A percentile compares a stretch with the other conserved stretches of the same genome.
Evolutionary conservation across 2,888 invertebrate species (phyloP).

Genomic region (Cyclophora albipunctata): DNA sequence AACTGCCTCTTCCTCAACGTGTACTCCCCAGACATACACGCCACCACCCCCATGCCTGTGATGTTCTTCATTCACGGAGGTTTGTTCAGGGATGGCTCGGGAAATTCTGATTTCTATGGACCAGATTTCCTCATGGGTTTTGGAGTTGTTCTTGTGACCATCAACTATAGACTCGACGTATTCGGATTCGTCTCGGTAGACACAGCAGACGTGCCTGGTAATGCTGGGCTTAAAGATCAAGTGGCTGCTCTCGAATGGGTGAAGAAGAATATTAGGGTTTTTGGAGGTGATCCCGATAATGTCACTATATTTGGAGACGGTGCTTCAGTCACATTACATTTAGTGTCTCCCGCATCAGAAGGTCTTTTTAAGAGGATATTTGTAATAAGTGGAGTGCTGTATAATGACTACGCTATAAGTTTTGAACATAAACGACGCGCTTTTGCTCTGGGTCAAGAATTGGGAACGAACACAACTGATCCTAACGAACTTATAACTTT

Average conservation of each 20-base stretch:
- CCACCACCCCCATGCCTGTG: constrained; percentile 26
- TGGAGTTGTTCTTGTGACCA: constrained; percentile 67
- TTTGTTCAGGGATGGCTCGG: constrained; percentile 33
- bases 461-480: constrained; percentile 22
- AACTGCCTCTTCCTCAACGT: constrained; percentile 47
- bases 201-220: constrained; percentile 73
- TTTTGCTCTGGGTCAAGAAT: constrained; percentile 19
- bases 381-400: constrained; percentile 21
- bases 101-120: constrained; percentile 59
- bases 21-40: constrained; percentile 29
- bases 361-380: constrained; percentile 25
- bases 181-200: constrained; percentile 72
- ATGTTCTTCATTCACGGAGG: constrained; percentile 44
- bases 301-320: constrained; percentile 35
- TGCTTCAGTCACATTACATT: constrained; percentile 9
- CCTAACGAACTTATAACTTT: constrained; percentile 22
- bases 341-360: constrained; percentile 21
- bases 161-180: constrained; percentile 70
- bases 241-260: constrained; percentile 39
- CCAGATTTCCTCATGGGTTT: constrained; percentile 70
- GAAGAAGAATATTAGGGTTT: constrained; percentile 30
- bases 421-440: constrained; percentile 20
- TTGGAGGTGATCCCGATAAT: constrained; percentile 37
- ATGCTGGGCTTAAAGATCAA: constrained; percentile 70
- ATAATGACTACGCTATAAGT: constrained; percentile 23